phyloP scores from a whole-genome alignment of 2,888 invertebrate species.

The Trissolcus brochymenae region DNA sequence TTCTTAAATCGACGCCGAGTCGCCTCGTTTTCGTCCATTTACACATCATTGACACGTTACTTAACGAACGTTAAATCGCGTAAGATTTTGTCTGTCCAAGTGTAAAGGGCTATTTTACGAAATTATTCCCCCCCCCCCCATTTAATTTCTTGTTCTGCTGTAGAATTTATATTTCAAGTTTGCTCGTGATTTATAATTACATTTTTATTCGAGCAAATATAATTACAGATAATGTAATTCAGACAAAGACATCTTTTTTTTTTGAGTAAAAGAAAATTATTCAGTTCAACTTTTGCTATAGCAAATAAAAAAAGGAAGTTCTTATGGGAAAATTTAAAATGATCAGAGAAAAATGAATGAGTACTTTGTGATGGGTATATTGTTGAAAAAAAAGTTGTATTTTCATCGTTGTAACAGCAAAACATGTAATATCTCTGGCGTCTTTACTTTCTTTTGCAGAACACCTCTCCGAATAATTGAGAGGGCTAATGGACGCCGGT shows the following conservation, averaged over 20 bases:
- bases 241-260: background rate
- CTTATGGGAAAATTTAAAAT: no score
- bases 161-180: background rate
- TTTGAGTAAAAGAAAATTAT: no score
- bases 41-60: conserved; percentile 40
- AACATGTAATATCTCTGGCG: conserved; percentile 44
- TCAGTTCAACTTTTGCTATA: background rate
- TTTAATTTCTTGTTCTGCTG: background rate
- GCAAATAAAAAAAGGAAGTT: background rate
- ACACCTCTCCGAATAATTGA: conserved; percentile 61
- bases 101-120: conserved; percentile 10
- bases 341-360: no score
- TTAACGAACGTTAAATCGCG: background rate
- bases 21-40: conserved; percentile 31
- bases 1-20: conserved; percentile 73
- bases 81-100: conserved; percentile 9
- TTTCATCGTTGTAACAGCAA: conserved; percentile 20
- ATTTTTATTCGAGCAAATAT: background rate
- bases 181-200: background rate
- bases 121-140: no score
- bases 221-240: background rate
- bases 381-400: background rate
- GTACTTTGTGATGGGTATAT: no score
- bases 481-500: conserved; percentile 60
- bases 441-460: conserved; percentile 58